Base-by-base conservation (phyloP, 2,888 invertebrate species). In the Synergus japonicus region DNA sequence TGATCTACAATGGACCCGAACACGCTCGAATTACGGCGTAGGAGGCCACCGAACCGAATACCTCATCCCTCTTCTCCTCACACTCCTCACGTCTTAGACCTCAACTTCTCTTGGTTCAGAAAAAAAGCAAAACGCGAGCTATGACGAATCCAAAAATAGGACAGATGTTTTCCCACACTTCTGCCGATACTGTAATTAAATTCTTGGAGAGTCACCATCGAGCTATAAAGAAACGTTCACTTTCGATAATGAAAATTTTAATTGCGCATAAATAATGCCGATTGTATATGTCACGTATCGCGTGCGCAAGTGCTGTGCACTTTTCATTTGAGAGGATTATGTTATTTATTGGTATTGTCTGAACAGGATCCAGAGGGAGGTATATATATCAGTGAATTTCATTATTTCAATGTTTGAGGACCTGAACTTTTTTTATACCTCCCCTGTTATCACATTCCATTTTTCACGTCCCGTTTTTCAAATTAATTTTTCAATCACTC, bases 171-270 rank as follows among this genome's bases (percentile, higher is more conserved):
- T 64, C 64, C 64, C 64, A 64, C 64, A 64, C 64, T 64, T 64
- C 64, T 64, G 15, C 29, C 37, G 64, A 64, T 64, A 37, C 37
- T 64, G 64, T 64, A 64, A 64, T 64, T 64, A 64, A 64, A 64
- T 64, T 64, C 64, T 64, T 37, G 64, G 37, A 64, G 64, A 64
- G 64, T 64, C 64, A 64, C 37, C 64, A 64, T 64, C 7, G 13
- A 64, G 37, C 64, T 64, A 37, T 64, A 37, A 64, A 64, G 64
- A 4, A 64, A 64, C 64, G 8, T 64, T 64, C 64, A 64, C 37
- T 64, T 64, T 64, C 64, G 37, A 29, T 64, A 37, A 64, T 64
- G 64, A 64, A 64, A 64, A 64, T 64, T 64, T 64, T 64, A 64
- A 64, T 64, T 37, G 37, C 64, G 37, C 15, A 64, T 64, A 64